Base-by-base conservation (phyloP, 1,140 invertebrate species). In the Octopus bimaculoides region DNA sequence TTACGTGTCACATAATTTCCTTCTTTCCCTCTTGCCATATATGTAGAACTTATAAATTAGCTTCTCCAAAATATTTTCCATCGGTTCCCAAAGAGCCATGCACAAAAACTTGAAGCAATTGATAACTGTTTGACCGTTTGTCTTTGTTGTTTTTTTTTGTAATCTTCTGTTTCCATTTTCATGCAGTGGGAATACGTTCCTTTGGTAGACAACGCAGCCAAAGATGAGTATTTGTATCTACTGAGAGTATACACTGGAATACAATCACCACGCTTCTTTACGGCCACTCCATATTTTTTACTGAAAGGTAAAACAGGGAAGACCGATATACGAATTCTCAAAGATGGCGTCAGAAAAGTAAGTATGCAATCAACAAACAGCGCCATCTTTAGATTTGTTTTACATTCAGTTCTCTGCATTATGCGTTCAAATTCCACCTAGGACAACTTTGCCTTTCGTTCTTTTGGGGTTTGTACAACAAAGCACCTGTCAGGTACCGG, bases 291-390 rank as follows among this genome's bases (percentile, higher is more conserved):
- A 14, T 71, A 71, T 71, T 71, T 71, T 20, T n/a, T 20, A 6
- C 14, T 71, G 5, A 71, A 14, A 71, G 66, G 66, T 5, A 71
- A 9, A 17, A 5, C 8, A 12, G 66, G 66, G 6, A 17, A 71
- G 14, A 71, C 66, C 5, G 26, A 14, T 6, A 71, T 71, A 6
- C 17, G 66, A 20, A 71, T 71, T 10, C 66, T 71, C 66, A n/a
- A 14, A 9, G 66, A 71, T 20, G 66, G 66, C 14, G 66, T 71
- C 66, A 71, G 66, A 71, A 71, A 71, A 20, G 66, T 71, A 71
- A 71, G 66, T 71, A 14, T 17, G 17, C 26, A n/a, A n/a, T 14
- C 17, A 17, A 61, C 9, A 12, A 61, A 12, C 17, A 17, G 9
- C 1, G 1, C 9, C 17, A 61, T 12, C 56, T 12, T 12, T 9